These are phyloP conservation scores for Scleropages formosus DNA, from an alignment of 2,797 vertebrate genomes.

Conservation along the genomic window DNA sequence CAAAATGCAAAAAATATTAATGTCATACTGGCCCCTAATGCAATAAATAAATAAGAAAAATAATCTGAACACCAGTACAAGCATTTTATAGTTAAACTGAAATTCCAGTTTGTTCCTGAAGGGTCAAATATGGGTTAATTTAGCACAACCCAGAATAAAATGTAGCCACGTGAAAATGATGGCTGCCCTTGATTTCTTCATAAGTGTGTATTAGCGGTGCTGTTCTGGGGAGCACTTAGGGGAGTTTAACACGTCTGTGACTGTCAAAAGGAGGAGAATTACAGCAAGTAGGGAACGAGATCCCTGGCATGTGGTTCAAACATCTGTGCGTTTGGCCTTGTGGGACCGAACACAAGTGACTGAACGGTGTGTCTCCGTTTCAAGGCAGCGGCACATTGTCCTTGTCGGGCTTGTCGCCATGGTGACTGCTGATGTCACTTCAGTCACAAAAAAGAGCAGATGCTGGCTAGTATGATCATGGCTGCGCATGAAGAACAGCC, in stretches of 20 bases:
- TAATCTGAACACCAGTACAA: no score
- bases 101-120: no score
- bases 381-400: slow-evolving; percentile 56
- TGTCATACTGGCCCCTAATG: no score
- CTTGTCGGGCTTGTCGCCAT: slow-evolving; percentile 66
- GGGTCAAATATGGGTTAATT: no score
- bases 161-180: no score
- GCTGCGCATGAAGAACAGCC: neutral
- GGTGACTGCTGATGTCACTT: slow-evolving; percentile 79
- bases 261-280: neutral
- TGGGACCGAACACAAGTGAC: slow-evolving; percentile 44
- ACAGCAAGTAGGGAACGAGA: neutral
- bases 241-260: neutral
- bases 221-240: no score
- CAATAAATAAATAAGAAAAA: no score
- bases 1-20: no score
- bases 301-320: slow-evolving; percentile 13
- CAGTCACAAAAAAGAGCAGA: slow-evolving; percentile 60
- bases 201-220: no score
- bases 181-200: no score
- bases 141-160: no score
- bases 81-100: no score
- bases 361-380: slow-evolving; percentile 50
- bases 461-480: slow-evolving; percentile 31
- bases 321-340: neutral